Evolutionary conservation across 2,113 vertebrate species (phyloP).

Genomic region (Vireo altiloquus): DNA sequence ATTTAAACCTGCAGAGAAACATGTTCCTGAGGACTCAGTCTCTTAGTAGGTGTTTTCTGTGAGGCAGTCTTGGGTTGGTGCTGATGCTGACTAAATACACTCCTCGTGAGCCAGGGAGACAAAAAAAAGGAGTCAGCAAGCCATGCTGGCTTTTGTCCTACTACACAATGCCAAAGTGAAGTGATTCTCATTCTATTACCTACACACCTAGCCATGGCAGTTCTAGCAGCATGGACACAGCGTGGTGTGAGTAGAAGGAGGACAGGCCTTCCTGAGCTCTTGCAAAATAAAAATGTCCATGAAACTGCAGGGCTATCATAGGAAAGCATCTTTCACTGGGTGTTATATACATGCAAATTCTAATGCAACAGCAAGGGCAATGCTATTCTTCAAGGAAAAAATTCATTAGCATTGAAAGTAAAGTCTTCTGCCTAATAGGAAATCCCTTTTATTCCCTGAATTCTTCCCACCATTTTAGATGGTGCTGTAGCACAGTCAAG

Average conservation of each 20-base stretch:
- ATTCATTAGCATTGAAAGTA: background rate
- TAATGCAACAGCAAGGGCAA: background rate
- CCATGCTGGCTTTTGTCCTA: background rate
- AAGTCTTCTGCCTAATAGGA: background rate
- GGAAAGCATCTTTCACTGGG: background rate
- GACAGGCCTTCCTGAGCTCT: background rate
- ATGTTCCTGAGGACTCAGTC: background rate
- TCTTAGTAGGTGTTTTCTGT: background rate
- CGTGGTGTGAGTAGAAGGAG: background rate
- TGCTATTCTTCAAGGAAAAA: background rate
- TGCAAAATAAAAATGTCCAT: background rate
- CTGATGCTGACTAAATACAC: background rate
- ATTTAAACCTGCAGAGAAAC: background rate
- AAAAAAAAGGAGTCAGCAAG: background rate
- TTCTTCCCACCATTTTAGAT: constrained; percentile 10
- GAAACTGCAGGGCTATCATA: background rate
- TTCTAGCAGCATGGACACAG: background rate
- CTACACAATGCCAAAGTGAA: accelerated
- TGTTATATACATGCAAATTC: background rate
- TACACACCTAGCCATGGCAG: background rate
- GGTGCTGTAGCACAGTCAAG: constrained; percentile 55
- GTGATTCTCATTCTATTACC: background rate
- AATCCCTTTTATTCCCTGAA: background rate
- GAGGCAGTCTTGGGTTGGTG: background rate
- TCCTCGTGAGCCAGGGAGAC: background rate